Conservation (phyloP, 2,888 invertebrate genomes). For the Lamellibrachia satsuma region DNA sequence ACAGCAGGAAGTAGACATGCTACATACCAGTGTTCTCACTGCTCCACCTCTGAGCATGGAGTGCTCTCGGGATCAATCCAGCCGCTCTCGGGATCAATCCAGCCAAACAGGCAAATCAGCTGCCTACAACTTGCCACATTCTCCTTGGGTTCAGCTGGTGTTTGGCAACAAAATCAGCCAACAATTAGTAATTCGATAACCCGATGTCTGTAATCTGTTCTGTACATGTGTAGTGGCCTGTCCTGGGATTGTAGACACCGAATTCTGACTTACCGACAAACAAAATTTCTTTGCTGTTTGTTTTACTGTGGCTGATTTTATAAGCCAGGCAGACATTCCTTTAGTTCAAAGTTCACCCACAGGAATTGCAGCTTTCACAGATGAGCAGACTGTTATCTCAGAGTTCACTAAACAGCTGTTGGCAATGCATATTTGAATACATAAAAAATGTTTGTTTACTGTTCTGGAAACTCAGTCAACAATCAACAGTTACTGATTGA, state of each 20-base stretch:
- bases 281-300: not conserved
- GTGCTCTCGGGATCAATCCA: not conserved
- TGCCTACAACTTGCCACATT: not conserved
- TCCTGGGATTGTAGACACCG: too few species aligned
- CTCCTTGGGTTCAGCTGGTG: not conserved
- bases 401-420: not conserved
- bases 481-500: not conserved
- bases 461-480: not conserved
- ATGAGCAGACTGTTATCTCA: not conserved
- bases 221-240: not conserved
- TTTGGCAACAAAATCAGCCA: not conserved
- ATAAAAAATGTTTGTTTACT: not conserved
- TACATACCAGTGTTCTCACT: not conserved
- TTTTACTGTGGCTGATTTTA: not conserved
- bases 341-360: not conserved
- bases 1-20: not conserved
- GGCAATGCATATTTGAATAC: not conserved
- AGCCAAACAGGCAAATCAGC: not conserved
- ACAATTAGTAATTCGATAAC: slow-evolving; percentile 4
- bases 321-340: not conserved
- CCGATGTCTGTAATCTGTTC: not conserved
- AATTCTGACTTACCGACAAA: too few species aligned
- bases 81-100: not conserved
- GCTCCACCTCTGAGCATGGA: not conserved
- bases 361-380: not conserved